These are phyloP conservation scores for Entelurus aequoreus DNA, from an alignment of 2,113 vertebrate genomes.

Conservation along the genomic window DNA sequence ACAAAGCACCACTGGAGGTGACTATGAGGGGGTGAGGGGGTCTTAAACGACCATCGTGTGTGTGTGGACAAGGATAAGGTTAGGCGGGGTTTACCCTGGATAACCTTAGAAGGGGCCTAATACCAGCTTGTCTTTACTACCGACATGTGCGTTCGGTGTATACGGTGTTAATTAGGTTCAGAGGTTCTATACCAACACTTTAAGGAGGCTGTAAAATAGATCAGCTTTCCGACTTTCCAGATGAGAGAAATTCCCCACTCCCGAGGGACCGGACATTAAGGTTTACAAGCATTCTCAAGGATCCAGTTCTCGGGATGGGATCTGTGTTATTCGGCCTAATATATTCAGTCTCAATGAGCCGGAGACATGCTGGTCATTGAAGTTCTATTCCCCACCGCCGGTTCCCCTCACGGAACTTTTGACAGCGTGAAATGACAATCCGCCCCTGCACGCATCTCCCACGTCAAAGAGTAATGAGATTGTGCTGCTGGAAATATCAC, in stretches of 20 bases:
- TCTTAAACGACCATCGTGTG: no score
- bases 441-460: constrained; percentile 61
- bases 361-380: constrained; percentile 60
- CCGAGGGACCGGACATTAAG: constrained; percentile 48
- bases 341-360: constrained; percentile 60
- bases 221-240: constrained; percentile 31
- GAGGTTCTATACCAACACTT: constrained; percentile 20
- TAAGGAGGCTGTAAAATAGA: constrained; percentile 30
- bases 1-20: no score
- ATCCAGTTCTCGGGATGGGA: constrained; percentile 47
- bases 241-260: constrained; percentile 19
- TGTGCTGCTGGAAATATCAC: constrained; percentile 72
- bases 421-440: constrained; percentile 69
- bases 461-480: constrained; percentile 73
- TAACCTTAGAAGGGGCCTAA: no score
- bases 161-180: constrained; percentile 30
- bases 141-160: constrained; percentile 6
- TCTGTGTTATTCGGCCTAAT: constrained; percentile 52
- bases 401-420: constrained; percentile 60
- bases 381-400: constrained; percentile 55
- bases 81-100: no score
- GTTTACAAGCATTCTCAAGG: constrained; percentile 54
- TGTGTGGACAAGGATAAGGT: no score
- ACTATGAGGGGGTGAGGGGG: no score
- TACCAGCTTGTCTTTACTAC: constrained; percentile 29